Percentiles rank a stretch among this genome's conserved stretches.
Evolutionary conservation across 2,888 invertebrate genomes (phyloP).

Genomic region (Thymelicus lineola): DNA sequence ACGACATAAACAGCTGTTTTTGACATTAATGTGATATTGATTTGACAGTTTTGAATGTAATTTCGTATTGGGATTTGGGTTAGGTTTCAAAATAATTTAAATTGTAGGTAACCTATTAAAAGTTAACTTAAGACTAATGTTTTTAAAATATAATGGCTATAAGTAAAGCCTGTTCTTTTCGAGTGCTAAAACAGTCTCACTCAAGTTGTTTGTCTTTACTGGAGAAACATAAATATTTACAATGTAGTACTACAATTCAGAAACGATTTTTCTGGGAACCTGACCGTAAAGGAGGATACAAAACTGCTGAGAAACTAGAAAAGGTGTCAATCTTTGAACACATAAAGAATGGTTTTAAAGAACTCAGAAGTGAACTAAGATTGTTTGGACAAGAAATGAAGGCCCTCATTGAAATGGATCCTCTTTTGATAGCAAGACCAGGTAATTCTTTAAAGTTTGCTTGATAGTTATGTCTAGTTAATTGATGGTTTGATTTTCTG

Average conservation of each 20-base stretch:
- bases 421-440: constrained; percentile 81
- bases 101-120: background rate
- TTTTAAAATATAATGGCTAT: constrained; percentile 9
- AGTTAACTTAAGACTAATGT: too few relatives aligned
- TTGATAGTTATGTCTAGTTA: too few relatives aligned
- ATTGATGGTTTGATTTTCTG: too few relatives aligned
- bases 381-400: constrained; percentile 88
- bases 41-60: too few relatives aligned
- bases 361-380: constrained; percentile 87
- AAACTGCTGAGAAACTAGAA: constrained; percentile 58
- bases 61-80: too few relatives aligned
- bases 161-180: constrained; percentile 11
- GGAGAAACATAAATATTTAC: constrained; percentile 8
- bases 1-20: too few relatives aligned
- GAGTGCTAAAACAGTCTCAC: background rate
- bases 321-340: constrained; percentile 78
- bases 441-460: constrained; percentile 59
- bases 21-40: too few relatives aligned
- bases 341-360: constrained; percentile 87
- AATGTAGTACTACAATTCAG: constrained; percentile 12
- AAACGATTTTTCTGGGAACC: constrained; percentile 81
- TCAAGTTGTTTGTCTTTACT: constrained; percentile 6
- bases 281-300: constrained; percentile 87
- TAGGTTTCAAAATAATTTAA: background rate
- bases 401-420: constrained; percentile 87